phyloP scores from a whole-genome alignment of 2,888 invertebrate genomes.

The Piscicola geometra region DNA sequence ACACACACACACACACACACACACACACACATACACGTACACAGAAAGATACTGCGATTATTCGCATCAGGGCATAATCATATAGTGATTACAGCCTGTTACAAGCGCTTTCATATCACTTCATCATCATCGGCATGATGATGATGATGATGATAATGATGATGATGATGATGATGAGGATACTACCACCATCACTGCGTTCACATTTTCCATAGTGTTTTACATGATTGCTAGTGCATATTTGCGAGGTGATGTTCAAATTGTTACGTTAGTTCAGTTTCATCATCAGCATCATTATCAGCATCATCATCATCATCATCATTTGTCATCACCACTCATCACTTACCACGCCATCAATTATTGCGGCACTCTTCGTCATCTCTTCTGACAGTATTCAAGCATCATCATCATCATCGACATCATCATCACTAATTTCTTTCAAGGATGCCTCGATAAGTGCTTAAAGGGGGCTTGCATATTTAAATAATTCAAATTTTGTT shows the following conservation, averaged over 20 bases:
- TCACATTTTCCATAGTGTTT: too few relatives aligned
- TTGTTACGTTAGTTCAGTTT: too few relatives aligned
- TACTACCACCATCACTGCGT: conserved; percentile 7
- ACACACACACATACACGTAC: neutral
- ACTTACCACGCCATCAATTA: too few relatives aligned
- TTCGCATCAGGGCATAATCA: neutral
- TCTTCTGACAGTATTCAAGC: too few relatives aligned
- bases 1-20: too few relatives aligned
- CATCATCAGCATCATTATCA: neutral
- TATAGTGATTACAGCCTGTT: neutral
- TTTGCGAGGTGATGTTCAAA: neutral
- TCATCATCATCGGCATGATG: conserved; percentile 24
- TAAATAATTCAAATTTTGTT: too few relatives aligned
- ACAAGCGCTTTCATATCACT: neutral
- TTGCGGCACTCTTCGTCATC: too few relatives aligned
- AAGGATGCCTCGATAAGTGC: too few relatives aligned
- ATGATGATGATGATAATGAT: conserved; percentile 24
- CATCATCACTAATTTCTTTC: too few relatives aligned
- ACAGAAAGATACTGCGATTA: neutral
- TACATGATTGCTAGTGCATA: neutral
- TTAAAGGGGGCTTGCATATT: too few relatives aligned
- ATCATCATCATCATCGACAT: too few relatives aligned
- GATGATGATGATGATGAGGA: neutral
- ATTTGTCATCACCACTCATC: neutral
- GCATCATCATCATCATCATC: neutral